These are phyloP conservation scores for Tylochromis polylepis DNA, from an alignment of 2,113 vertebrate species.

Conservation along the genomic window DNA sequence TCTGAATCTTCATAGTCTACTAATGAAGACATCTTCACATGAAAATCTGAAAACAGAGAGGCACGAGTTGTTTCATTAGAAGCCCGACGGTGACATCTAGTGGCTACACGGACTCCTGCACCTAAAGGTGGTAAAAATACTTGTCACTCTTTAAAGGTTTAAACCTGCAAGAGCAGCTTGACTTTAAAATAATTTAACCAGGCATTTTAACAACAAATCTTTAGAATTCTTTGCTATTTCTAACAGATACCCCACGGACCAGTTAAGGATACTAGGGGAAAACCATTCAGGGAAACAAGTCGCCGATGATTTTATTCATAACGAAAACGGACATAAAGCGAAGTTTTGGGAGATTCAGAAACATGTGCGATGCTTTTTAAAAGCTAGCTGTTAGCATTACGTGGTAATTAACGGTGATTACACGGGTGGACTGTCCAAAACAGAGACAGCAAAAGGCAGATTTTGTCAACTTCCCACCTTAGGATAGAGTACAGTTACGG, in stretches of 20 bases:
- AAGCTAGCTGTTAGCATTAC: neutral
- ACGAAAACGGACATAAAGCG: neutral
- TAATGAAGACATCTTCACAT: slow-evolving; percentile 78
- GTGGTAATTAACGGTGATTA: neutral
- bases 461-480: neutral
- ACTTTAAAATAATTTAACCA: neutral
- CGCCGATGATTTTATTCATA: neutral
- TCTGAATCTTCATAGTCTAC: slow-evolving; percentile 93
- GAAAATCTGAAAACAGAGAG: neutral
- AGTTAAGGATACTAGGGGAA: neutral
- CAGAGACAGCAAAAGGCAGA: neutral
- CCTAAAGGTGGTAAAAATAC: neutral
- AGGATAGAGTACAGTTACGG: neutral
- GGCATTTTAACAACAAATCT: neutral
- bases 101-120: neutral
- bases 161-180: neutral
- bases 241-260: neutral
- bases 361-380: neutral
- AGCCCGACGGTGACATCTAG: slow-evolving; percentile 32
- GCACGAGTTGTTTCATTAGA: neutral
- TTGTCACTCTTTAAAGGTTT: neutral
- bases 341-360: neutral
- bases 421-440: neutral
- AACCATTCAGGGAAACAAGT: neutral
- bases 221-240: neutral